Conservation (phyloP, 2,888 invertebrate species). For the Zootermopsis nevadensis region DNA sequence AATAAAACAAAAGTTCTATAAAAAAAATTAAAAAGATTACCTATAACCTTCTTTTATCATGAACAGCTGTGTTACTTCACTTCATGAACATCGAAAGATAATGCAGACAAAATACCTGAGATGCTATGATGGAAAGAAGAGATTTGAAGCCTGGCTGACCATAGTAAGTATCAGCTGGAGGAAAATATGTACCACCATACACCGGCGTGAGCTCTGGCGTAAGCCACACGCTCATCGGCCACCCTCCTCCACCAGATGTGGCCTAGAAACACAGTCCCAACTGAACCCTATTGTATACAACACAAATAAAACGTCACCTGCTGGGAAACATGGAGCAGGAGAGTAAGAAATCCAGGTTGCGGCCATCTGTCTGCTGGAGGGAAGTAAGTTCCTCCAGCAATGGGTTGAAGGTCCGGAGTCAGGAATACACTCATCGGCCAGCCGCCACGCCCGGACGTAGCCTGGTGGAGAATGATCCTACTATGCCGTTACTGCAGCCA, state of each 20-base stretch:
- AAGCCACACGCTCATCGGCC: slow-evolving; percentile 97
- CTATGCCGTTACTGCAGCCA: background rate
- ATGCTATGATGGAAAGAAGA: slow-evolving; percentile 66
- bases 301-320: slow-evolving; percentile 48
- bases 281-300: background rate
- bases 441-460: slow-evolving; percentile 77
- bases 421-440: slow-evolving; percentile 98
- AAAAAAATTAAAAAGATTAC: too few species aligned
- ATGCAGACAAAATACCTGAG: slow-evolving; percentile 39
- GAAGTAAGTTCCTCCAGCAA: slow-evolving; percentile 94
- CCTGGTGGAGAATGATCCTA: slow-evolving; percentile 55
- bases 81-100: background rate
- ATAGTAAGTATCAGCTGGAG: slow-evolving; percentile 80
- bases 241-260: slow-evolving; percentile 80
- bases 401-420: slow-evolving; percentile 87
- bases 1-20: too few species aligned
- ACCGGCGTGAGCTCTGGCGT: slow-evolving; percentile 90
- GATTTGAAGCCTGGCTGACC: slow-evolving; percentile 87
- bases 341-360: slow-evolving; percentile 78
- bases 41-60: too few species aligned
- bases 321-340: slow-evolving; percentile 59
- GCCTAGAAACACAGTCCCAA: slow-evolving; percentile 57
- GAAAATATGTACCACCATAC: slow-evolving; percentile 94
- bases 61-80: background rate
- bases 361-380: slow-evolving; percentile 87